A percentile compares a stretch with the other conserved stretches of the same genome.
Conservation (phyloP, 2,888 invertebrate species). For the Pasiphila rectangulata region DNA sequence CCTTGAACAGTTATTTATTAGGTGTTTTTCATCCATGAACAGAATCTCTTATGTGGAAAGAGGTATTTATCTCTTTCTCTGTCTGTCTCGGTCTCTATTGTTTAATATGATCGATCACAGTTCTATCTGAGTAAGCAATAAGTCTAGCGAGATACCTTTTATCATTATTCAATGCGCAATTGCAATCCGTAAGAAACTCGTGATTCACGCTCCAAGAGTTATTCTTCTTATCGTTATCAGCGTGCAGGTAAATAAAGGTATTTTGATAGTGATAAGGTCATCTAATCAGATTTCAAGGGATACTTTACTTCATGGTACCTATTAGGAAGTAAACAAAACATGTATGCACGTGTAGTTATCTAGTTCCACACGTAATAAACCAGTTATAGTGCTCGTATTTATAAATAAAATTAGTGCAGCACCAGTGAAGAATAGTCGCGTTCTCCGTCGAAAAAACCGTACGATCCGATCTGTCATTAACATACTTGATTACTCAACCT, state of each 20-base stretch:
- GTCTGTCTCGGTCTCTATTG: no score
- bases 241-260: constrained; percentile 2
- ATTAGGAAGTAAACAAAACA: constrained; percentile 39
- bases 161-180: constrained; percentile 21
- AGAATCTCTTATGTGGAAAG: no score
- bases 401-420: constrained; percentile 49
- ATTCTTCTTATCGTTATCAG: constrained; percentile 3
- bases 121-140: no score
- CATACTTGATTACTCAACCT: constrained; percentile 38
- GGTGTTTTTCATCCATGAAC: no score
- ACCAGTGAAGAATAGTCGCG: constrained; percentile 38
- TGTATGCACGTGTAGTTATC: constrained; percentile 36
- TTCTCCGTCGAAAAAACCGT: constrained; percentile 45
- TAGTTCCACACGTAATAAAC: constrained; percentile 49
- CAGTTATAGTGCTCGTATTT: constrained; percentile 41
- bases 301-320: constrained; percentile 7
- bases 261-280: constrained; percentile 3
- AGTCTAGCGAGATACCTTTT: not conserved
- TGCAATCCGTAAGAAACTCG: constrained; percentile 11
- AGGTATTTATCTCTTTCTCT: no score
- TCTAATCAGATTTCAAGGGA: constrained; percentile 24
- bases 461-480: constrained; percentile 33
- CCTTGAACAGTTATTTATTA: no score
- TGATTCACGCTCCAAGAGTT: constrained; percentile 13
- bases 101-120: no score